Evolutionary conservation across 2,888 invertebrate genomes (phyloP), one percentile per base, ranked within the genome.

Genomic region (Bombylius discolor): DNA sequence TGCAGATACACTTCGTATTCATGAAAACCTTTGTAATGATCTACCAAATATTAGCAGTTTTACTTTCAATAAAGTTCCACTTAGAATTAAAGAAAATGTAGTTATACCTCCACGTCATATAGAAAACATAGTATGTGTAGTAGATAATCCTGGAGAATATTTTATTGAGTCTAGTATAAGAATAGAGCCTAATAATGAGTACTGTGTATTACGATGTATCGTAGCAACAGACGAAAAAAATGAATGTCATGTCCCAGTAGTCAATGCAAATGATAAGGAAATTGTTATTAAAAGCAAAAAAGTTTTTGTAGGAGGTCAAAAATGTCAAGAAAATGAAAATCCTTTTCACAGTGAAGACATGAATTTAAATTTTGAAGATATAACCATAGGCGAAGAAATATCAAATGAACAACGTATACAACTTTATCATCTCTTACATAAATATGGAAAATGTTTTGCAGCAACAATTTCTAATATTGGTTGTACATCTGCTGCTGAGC

Each of bases 371-470:
- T 23, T 47, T 23, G 7, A 13, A 14, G 47, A 47, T n/a, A 8
- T 48, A 48, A 23, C 5, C 8, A 48, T 48, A 5, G 48, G 48
- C 9, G 31, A 49, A 32, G 11, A 9, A 9, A 11, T 5, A 33
- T 23, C 7, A 5, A 4, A 5, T 11, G 32, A 5, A 4, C 34
- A 33, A 33, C 9, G 32, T 32, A 12, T 13, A 5, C 5, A 49
- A 9, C 34, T 49, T 33, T 5, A 32, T 32, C 11, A 11, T 7
- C 14, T 54, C 4, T 23, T 50, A n/a, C 5, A 45, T 3, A 44
- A 49, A 42, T 50, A 50, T 46, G 7, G 23, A 50, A n/a, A 46
- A 5, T 39, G 51, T 36, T 55, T 55, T 51, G 14, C 55, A 11
- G 5, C 23, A 12, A n/a, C 46, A 5, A 7, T 39, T 1, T 14